phyloP scores from a whole-genome alignment of 1,140 invertebrate genomes.

The Luehdorfia chinensis region DNA sequence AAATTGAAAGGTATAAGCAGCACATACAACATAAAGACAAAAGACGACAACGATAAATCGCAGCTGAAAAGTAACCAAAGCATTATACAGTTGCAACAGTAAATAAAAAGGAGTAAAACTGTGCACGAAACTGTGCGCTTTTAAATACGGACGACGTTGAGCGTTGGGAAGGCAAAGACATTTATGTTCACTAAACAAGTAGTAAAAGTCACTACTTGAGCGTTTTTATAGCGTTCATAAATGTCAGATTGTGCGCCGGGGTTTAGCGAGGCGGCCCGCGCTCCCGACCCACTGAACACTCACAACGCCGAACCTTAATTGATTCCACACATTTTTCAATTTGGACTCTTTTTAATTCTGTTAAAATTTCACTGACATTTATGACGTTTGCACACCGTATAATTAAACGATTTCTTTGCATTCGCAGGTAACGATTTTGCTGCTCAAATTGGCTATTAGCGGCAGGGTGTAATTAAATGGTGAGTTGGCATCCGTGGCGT shows the following conservation, averaged over 20 bases:
- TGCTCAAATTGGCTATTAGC: slow-evolving; percentile 33
- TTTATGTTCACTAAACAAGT: slow-evolving; percentile 79
- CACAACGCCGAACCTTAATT: slow-evolving; percentile 50
- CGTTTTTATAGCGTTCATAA: slow-evolving; percentile 78
- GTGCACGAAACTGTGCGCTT: slow-evolving; percentile 70
- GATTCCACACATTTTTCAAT: slow-evolving; percentile 58
- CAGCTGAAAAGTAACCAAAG: slow-evolving; percentile 70
- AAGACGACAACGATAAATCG: slow-evolving; percentile 67
- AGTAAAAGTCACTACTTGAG: slow-evolving; percentile 79
- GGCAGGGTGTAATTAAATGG: slow-evolving; percentile 37
- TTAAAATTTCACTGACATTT: slow-evolving; percentile 36
- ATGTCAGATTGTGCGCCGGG: slow-evolving; percentile 75
- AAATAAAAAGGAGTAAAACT: slow-evolving; percentile 72
- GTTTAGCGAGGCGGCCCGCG: slow-evolving; percentile 53
- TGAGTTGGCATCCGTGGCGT: too few relatives aligned
- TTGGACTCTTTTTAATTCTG: slow-evolving; percentile 41
- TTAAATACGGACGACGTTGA: slow-evolving; percentile 74
- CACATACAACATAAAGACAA: slow-evolving; percentile 67
- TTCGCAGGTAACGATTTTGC: slow-evolving; percentile 60
- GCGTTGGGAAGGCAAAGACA: slow-evolving; percentile 74
- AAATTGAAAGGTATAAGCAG: too few relatives aligned
- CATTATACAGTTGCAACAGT: slow-evolving; percentile 74
- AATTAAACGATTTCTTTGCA: slow-evolving; percentile 39
- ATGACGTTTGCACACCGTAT: slow-evolving; percentile 36
- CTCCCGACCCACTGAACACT: slow-evolving; percentile 27